phyloP scores from a whole-genome alignment of 2,797 vertebrate species.

The Thaleichthys pacificus region DNA sequence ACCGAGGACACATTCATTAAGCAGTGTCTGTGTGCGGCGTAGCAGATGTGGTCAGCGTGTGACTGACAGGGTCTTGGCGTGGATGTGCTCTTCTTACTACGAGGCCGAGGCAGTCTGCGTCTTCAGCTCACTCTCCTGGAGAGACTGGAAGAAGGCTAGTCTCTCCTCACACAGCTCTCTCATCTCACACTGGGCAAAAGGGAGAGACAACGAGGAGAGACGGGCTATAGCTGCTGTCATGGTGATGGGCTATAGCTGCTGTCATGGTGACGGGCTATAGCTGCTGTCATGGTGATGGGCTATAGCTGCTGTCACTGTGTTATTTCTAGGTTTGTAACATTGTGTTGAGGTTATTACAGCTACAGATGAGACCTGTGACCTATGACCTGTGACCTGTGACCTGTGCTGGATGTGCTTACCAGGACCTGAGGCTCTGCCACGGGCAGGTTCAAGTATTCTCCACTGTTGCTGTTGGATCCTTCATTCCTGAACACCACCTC shows the following conservation, averaged over 20 bases:
- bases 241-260: no score
- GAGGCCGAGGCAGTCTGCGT: constrained; percentile 22
- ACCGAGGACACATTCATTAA: not conserved
- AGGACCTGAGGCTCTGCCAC: constrained; percentile 73
- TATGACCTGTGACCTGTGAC: no score
- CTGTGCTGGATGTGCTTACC: constrained; percentile 53
- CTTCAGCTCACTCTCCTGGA: constrained; percentile 71
- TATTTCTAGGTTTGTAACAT: not conserved
- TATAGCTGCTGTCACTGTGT: not conserved
- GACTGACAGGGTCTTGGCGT: no score
- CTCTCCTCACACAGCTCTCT: constrained; percentile 72
- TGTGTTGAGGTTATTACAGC: not conserved
- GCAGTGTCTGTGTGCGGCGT: not conserved
- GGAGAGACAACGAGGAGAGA: not conserved
- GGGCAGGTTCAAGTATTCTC: constrained; percentile 26
- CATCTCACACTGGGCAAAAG: constrained; percentile 66
- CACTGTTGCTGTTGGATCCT: constrained; percentile 33
- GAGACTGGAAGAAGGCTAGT: constrained; percentile 72
- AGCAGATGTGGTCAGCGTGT: not conserved
- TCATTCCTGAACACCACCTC: constrained; percentile 66
- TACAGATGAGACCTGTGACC: no score
- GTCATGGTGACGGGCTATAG: not conserved
- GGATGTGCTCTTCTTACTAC: constrained; percentile 55
- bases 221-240: not conserved
- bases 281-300: no score